A percentile compares a stretch with the other conserved stretches of the same genome.
Evolutionary conservation across 1,140 invertebrate species (phyloP).

Genomic region (Antheraea mylitta): DNA sequence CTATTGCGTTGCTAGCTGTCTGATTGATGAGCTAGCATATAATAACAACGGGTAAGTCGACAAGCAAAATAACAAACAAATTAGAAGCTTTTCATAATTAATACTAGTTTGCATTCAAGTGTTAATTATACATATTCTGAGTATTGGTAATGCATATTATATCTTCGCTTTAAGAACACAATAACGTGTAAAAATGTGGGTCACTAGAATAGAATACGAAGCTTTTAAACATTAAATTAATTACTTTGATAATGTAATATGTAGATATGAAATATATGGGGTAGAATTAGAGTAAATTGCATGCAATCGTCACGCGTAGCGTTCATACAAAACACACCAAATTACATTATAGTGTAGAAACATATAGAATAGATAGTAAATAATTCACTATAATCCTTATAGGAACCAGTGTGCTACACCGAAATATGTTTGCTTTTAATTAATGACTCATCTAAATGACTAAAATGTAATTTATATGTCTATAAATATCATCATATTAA

Average conservation of each 20-base stretch:
- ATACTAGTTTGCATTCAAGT: background rate
- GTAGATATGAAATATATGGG: background rate
- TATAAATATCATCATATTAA: too few relatives aligned
- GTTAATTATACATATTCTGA: background rate
- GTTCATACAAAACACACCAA: background rate
- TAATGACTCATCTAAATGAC: too few relatives aligned
- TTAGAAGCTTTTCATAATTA: constrained; percentile 53
- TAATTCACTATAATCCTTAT: background rate
- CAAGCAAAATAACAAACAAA: constrained; percentile 38
- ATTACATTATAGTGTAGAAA: background rate
- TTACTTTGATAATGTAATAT: constrained; percentile 21
- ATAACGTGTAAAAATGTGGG: background rate
- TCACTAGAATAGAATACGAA: background rate
- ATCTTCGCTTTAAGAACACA: background rate
- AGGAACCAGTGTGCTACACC: background rate
- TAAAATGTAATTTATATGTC: too few relatives aligned
- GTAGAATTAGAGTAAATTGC: constrained; percentile 16
- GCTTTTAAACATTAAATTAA: constrained; percentile 13
- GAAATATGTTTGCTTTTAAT: background rate
- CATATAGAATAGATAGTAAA: background rate
- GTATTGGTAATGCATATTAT: background rate
- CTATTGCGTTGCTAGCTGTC: constrained; percentile 82
- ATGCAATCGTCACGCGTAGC: constrained; percentile 14
- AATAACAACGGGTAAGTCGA: constrained; percentile 86
- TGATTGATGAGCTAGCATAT: constrained; percentile 90